Evolutionary conservation across 1,140 invertebrate species (phyloP).

Genomic region (Lasioglossum baleicum): DNA sequence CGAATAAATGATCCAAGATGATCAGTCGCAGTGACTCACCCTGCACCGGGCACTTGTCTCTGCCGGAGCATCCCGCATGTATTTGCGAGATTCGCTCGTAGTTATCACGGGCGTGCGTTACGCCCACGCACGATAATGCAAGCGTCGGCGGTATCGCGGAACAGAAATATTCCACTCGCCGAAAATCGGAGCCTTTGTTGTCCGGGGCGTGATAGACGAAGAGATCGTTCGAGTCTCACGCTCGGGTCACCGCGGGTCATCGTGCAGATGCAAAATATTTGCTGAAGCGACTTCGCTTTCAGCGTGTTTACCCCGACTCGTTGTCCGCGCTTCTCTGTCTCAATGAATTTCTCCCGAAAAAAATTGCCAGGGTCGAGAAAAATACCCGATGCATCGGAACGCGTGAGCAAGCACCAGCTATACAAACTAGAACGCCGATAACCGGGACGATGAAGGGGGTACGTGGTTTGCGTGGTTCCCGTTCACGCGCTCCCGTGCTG

Average conservation of each 20-base stretch:
- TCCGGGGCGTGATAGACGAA: background rate
- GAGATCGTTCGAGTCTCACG: conserved; percentile 17
- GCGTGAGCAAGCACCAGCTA: background rate
- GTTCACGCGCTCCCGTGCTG: background rate
- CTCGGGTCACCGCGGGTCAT: conserved; percentile 37
- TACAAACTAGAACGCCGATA: conserved; percentile 3
- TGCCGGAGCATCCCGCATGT: background rate
- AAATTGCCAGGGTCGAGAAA: conserved; percentile 3
- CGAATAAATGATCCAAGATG: background rate
- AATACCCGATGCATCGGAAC: background rate
- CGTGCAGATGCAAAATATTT: conserved; percentile 53
- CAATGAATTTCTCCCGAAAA: background rate
- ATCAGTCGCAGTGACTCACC: background rate
- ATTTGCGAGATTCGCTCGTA: background rate
- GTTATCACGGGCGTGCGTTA: conserved; percentile 57
- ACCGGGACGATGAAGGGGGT: background rate
- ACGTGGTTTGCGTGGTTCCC: too few species aligned
- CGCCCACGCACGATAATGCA: conserved; percentile 67
- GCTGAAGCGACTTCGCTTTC: background rate
- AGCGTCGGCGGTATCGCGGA: conserved; percentile 15
- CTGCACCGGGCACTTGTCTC: background rate
- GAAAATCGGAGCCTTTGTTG: conserved; percentile 44
- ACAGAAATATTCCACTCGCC: conserved; percentile 42
- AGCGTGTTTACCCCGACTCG: background rate
- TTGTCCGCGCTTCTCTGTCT: background rate